A percentile compares a stretch with the other conserved stretches of the same genome.
Evolutionary conservation across 2,113 vertebrate species (phyloP).

Genomic region (Athene noctua): DNA sequence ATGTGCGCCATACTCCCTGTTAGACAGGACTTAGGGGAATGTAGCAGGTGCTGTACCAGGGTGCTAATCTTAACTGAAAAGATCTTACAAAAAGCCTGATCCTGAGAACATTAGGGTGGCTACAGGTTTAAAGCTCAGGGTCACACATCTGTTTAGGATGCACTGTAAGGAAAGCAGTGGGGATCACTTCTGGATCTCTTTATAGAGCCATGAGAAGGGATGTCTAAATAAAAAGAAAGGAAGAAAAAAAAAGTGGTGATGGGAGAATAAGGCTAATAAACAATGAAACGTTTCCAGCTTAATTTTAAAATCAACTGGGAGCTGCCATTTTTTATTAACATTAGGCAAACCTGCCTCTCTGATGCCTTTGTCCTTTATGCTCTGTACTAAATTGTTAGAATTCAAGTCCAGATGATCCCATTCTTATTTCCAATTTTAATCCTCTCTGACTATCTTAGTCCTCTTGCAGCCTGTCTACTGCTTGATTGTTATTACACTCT

Average conservation of each 20-base stretch:
- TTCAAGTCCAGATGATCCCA: background rate
- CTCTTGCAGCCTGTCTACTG: background rate
- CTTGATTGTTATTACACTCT: background rate
- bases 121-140: background rate
- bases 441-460: background rate
- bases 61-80: accelerated
- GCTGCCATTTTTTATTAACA: background rate
- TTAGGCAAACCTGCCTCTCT: background rate
- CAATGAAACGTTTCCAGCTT: background rate
- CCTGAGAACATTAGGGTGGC: background rate
- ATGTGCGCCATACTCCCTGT: background rate
- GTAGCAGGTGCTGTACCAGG: background rate
- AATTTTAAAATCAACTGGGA: background rate
- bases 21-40: background rate
- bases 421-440: background rate
- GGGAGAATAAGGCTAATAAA: background rate
- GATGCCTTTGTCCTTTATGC: background rate
- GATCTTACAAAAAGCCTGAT: background rate
- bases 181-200: background rate
- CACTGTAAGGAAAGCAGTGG: background rate
- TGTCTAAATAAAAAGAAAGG: background rate
- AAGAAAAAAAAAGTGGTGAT: background rate
- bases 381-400: background rate
- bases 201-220: background rate
- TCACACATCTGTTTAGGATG: background rate